A percentile compares a stretch with the other conserved stretches of the same genome.
These are phyloP conservation scores for Coleophora deauratella DNA, from an alignment of 2,888 invertebrate genomes.

Conservation along the genomic window DNA sequence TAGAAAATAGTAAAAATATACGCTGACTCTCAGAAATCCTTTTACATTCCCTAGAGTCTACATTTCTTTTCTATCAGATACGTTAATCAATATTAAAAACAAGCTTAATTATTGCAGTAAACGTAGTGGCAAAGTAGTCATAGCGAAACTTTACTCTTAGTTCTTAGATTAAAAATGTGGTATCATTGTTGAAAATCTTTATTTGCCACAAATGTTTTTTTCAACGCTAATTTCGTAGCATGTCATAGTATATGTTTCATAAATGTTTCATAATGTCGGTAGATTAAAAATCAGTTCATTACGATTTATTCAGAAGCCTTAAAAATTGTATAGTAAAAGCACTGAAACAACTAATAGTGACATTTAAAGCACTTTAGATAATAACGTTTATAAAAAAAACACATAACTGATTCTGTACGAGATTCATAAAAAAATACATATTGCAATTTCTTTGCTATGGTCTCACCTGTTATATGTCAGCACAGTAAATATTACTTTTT, in stretches of 20 bases:
- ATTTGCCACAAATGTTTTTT: constrained; percentile 60
- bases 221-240: constrained; percentile 51
- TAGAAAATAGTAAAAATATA: no score
- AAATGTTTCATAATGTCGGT: constrained; percentile 15
- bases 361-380: constrained; percentile 14
- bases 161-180: constrained; percentile 24
- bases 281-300: not conserved
- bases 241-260: constrained; percentile 36
- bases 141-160: constrained; percentile 71
- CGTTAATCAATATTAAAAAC: constrained; percentile 15
- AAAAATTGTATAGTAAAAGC: constrained; percentile 3
- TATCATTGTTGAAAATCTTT: constrained; percentile 43
- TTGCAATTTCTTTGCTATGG: constrained; percentile 42
- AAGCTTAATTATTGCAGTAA: constrained; percentile 52
- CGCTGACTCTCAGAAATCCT: no score
- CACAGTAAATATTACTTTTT: constrained; percentile 72
- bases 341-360: constrained; percentile 13
- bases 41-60: no score
- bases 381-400: constrained; percentile 10
- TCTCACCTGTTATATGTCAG: constrained; percentile 54
- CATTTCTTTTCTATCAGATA: no score
- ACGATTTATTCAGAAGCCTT: no score
- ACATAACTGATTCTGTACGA: constrained; percentile 2
- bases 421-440: constrained; percentile 15
- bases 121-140: constrained; percentile 71